Conservation (phyloP, 2,888 invertebrate genomes). For the Nasonovia ribisnigri region DNA sequence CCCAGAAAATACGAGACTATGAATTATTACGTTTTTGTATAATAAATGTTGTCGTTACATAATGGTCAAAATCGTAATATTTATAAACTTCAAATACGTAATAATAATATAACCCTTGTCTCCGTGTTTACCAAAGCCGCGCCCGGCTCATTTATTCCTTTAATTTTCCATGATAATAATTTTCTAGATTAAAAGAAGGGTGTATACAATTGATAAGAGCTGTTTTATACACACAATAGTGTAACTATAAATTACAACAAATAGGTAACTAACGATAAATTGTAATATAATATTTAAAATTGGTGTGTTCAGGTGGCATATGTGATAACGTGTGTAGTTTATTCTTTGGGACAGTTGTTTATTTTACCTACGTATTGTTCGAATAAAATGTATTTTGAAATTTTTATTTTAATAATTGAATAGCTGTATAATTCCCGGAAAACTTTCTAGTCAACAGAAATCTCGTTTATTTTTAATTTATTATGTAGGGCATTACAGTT, state of each 20-base stretch:
- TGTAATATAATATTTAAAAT: not conserved
- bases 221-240: not conserved
- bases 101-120: slow-evolving; percentile 52
- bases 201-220: slow-evolving; percentile 21
- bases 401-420: not conserved
- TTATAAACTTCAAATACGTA: slow-evolving; percentile 55
- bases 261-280: not conserved
- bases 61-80: slow-evolving; percentile 53
- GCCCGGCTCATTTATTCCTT: slow-evolving; percentile 20
- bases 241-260: not conserved
- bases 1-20: slow-evolving; percentile 57
- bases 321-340: not conserved
- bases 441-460: not conserved
- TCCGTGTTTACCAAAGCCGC: not conserved
- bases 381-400: not conserved
- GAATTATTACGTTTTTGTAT: slow-evolving; percentile 56
- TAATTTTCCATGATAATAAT: not conserved
- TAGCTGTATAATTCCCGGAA: not conserved
- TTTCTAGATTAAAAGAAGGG: not conserved
- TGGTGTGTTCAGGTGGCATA: not conserved
- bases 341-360: not conserved
- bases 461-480: not conserved
- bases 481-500: not conserved
- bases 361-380: not conserved
- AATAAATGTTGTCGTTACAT: slow-evolving; percentile 57